Conservation (phyloP, 2,888 invertebrate genomes). For the Hypomecis punctinalis region DNA sequence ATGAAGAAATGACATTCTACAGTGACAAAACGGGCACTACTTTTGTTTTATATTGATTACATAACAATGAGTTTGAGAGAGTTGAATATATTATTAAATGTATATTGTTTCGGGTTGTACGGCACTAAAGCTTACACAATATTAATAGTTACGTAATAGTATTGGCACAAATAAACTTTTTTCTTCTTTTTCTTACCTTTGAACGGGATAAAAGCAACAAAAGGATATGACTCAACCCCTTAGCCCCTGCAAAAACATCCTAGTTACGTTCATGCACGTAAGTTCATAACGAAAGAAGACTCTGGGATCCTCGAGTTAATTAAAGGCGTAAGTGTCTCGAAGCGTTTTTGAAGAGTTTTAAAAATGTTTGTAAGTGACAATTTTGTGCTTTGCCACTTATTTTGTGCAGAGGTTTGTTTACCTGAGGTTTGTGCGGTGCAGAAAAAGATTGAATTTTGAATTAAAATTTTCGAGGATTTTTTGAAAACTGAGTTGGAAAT, state of each 20-base stretch:
- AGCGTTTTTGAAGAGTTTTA: conserved; percentile 28
- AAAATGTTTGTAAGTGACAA: conserved; percentile 15
- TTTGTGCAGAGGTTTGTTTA: not conserved
- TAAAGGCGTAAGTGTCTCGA: conserved; percentile 52
- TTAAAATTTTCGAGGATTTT: not conserved
- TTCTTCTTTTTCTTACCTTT: not conserved
- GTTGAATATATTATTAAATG: too few species aligned
- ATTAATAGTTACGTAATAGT: too few species aligned
- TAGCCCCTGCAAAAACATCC: not conserved
- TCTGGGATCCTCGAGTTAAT: conserved; percentile 51
- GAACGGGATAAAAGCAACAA: not conserved
- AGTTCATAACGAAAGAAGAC: conserved; percentile 54
- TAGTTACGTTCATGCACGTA: conserved; percentile 27
- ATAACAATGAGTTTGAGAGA: too few species aligned
- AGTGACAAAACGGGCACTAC: too few species aligned
- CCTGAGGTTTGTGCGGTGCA: conserved; percentile 1
- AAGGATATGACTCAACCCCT: not conserved
- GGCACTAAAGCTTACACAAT: too few species aligned
- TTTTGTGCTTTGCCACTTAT: conserved; percentile 10
- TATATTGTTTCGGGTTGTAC: too few species aligned
- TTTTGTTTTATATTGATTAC: too few species aligned
- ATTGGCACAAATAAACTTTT: not conserved
- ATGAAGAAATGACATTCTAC: too few species aligned
- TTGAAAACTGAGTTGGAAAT: not conserved
- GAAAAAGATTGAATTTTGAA: not conserved